Base-by-base conservation (phyloP, 2,888 invertebrate genomes). In the Trachelus iudaicus region DNA sequence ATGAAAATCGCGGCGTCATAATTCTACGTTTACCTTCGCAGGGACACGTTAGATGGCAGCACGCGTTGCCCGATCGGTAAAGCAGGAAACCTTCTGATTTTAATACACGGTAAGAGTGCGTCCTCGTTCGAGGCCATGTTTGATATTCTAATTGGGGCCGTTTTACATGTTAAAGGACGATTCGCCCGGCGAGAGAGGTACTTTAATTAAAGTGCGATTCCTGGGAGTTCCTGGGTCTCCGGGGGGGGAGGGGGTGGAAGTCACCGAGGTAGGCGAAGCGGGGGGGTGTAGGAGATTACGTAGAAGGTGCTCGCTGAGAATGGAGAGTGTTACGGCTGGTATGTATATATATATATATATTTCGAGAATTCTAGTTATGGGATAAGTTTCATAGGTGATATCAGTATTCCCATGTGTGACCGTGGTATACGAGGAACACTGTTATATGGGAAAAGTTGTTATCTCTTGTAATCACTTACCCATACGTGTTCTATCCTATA, bases 101-200 rank as follows among this genome's bases (percentile, higher is more conserved):
- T 69, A 13, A 13, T 75, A 23, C 11, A 23, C 11, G 34, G 11
- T 6, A 73, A 75, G 74, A 77, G 69, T 13, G 69, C 78, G 75
- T 40, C 76, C 35, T 34, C 78, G 69, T 69, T 82, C 78, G 82
- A 80, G 84, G 87, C 84, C 84, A 85, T 86, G 87, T 88, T 88
- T 88, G 88, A 88, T 88, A 88, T 86, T 88, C 87, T 88, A 88
- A 89, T 87, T 88, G 85, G 83, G 83, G 85, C 84, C 83, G 86
- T 84, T 87, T 86, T 86, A 83, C 87, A 87, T 87, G 86, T 86
- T 87, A 87, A 87, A 86, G 85, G 86, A 83, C 85, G 85, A 56
- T 86, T 85, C 84, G 83, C 80, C 83, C 81, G 78, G 75, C 81
- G 84, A 81, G 81, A 83, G 82, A 83, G 83, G 83, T 81, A 84